Evolutionary conservation across 2,113 vertebrate genomes (phyloP), one percentile per base, ranked within the genome.

Genomic region (Oncorhynchus gorbuscha): DNA sequence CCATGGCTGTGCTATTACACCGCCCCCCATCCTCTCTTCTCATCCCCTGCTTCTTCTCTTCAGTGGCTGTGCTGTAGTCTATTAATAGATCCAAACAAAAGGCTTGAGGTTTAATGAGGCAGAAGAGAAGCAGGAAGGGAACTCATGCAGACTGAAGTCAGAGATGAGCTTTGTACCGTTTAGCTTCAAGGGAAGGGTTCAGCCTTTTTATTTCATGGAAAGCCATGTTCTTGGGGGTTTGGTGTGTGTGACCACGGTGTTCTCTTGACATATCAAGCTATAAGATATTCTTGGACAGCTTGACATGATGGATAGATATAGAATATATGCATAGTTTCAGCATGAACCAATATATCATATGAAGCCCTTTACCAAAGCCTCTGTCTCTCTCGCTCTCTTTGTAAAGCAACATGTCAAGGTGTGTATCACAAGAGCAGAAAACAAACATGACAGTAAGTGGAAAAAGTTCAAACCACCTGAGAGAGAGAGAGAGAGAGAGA

Each of bases 1-100:
- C 49, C 8, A 9, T 39, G 39, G 39, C 39, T 39, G 39, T 39
- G 39, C 39, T 39, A 9, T 39, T 39, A 39, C 39, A 35, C 32
- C 5, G 1, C 35, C 49, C 35, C 35, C 32, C 32, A 35, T 39
- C 2, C 39, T 39, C 8, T 45, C 39, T 2, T 45, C 39, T 45
- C 39, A 45, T 45, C 39, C 3, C 49, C 49, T 16, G 49, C 49
- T 55, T 55, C 86, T 85, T 81, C 90, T 89, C 70, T 12, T 45
- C 39, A 14, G 6, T 16, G 14, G 26, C 61, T 59, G 51, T 66
- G 73, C 89, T 55, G 14, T 55, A 55, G 51, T 18, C 51, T 94
- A 93, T 93, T 91, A 90, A 92, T 93, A 93, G 77, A 89, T 86
- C 87, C 87, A 88, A 89, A 93, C 83, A 91, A 45, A 45, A 45